A percentile compares a stretch with the other conserved stretches of the same genome.
These are phyloP conservation scores for Platanista minor DNA, from an alignment of 2,113 vertebrate genomes.

Conservation along the genomic window DNA sequence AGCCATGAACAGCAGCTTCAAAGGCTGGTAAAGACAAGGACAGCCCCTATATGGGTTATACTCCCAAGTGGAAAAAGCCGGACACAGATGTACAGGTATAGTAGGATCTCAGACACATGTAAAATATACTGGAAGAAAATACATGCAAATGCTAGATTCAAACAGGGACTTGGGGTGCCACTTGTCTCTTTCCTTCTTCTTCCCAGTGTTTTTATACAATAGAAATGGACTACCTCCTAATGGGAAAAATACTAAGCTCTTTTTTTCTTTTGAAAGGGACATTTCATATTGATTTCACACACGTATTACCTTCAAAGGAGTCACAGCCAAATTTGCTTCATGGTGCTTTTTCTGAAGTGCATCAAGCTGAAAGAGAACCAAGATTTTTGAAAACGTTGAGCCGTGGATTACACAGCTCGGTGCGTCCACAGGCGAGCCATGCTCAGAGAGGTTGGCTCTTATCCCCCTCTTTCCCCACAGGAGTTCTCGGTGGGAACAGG, in stretches of 20 bases:
- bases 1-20: fast-evolving
- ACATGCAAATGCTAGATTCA: fast-evolving
- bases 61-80: fast-evolving
- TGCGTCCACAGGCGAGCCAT: fast-evolving
- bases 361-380: slow-evolving; percentile 77
- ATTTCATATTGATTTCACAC: background rate
- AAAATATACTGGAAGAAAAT: fast-evolving
- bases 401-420: fast-evolving
- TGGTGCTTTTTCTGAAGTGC: slow-evolving; percentile 78
- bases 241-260: background rate
- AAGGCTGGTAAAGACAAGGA: background rate
- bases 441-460: background rate
- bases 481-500: background rate
- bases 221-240: fast-evolving
- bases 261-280: background rate
- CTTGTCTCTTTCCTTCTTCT: background rate
- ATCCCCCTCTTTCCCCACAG: background rate
- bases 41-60: fast-evolving
- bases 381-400: fast-evolving
- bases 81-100: fast-evolving
- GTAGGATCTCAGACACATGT: fast-evolving
- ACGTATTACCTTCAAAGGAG: slow-evolving; percentile 84
- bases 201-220: no score
- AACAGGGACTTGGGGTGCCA: fast-evolving
- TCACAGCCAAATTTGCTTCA: slow-evolving; percentile 70